phyloP scores from a whole-genome alignment of 1,140 invertebrate species.

The Trigoniulus corallinus region DNA sequence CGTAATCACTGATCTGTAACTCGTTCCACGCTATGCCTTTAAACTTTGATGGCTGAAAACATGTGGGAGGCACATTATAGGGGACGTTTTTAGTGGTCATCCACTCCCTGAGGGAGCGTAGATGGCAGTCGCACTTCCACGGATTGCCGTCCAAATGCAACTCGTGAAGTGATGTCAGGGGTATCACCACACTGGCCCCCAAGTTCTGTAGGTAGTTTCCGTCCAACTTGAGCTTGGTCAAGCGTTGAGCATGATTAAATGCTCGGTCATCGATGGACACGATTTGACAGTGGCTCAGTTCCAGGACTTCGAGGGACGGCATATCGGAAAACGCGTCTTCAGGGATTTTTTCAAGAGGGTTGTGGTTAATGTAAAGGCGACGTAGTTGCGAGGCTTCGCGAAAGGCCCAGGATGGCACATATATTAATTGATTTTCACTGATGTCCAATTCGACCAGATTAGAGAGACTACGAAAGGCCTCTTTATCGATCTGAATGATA shows the following conservation, averaged over 20 bases:
- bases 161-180: slow-evolving; percentile 47
- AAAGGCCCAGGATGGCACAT: slow-evolving; percentile 51
- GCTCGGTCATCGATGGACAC: slow-evolving; percentile 49
- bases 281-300: slow-evolving; percentile 58
- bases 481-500: slow-evolving; percentile 62
- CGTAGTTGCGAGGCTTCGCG: slow-evolving; percentile 46
- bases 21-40: slow-evolving; percentile 47
- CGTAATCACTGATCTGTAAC: slow-evolving; percentile 58
- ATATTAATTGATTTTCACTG: slow-evolving; percentile 49
- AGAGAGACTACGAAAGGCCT: slow-evolving; percentile 62
- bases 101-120: slow-evolving; percentile 56
- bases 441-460: slow-evolving; percentile 75
- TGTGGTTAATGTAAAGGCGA: slow-evolving; percentile 47
- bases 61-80: slow-evolving; percentile 45
- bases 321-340: slow-evolving; percentile 50
- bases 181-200: slow-evolving; percentile 41
- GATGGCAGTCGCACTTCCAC: slow-evolving; percentile 60
- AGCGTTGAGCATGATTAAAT: slow-evolving; percentile 41
- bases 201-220: slow-evolving; percentile 47
- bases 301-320: slow-evolving; percentile 47
- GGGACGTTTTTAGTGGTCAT: slow-evolving; percentile 58
- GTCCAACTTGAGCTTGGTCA: slow-evolving; percentile 51
- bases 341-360: slow-evolving; percentile 43
- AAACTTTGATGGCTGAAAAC: slow-evolving; percentile 41
- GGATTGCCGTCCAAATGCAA: slow-evolving; percentile 55